Evolutionary conservation across 2,113 vertebrate species (phyloP).

Genomic region (Dunckerocampus dactyliophorus): DNA sequence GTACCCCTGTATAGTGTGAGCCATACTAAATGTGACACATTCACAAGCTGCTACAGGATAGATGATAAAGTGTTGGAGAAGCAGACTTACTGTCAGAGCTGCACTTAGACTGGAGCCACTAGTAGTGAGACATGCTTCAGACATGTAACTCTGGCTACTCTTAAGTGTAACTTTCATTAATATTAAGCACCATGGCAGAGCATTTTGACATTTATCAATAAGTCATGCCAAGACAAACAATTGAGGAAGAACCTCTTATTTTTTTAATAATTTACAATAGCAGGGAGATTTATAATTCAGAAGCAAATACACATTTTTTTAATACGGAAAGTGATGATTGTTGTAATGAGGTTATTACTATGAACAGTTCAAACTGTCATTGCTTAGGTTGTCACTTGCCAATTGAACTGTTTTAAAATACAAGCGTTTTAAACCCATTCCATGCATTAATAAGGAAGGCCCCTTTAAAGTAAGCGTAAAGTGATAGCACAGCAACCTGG

Average conservation of each 20-base stretch:
- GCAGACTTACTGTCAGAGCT: conserved; percentile 23
- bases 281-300: neutral
- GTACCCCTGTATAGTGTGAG: conserved; percentile 2
- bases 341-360: neutral
- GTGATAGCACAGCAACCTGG: conserved; percentile 9
- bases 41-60: neutral
- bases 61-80: neutral
- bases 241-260: conserved; percentile 1
- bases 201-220: conserved; percentile 53
- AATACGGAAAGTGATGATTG: neutral
- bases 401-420: too few relatives aligned
- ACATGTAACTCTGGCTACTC: conserved; percentile 42
- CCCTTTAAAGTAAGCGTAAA: too few relatives aligned
- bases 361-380: neutral
- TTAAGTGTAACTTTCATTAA: conserved; percentile 60
- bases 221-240: conserved; percentile 47
- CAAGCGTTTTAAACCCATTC: too few relatives aligned
- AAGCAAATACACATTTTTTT: neutral
- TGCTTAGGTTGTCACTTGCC: too few relatives aligned
- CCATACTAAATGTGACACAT: neutral
- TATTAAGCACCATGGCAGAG: conserved; percentile 53
- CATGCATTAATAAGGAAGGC: too few relatives aligned
- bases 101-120: conserved; percentile 28
- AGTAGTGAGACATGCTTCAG: conserved; percentile 34
- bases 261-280: neutral